Evolutionary conservation across 1,140 invertebrate species (phyloP).

Genomic region (Papilio glaucus): DNA sequence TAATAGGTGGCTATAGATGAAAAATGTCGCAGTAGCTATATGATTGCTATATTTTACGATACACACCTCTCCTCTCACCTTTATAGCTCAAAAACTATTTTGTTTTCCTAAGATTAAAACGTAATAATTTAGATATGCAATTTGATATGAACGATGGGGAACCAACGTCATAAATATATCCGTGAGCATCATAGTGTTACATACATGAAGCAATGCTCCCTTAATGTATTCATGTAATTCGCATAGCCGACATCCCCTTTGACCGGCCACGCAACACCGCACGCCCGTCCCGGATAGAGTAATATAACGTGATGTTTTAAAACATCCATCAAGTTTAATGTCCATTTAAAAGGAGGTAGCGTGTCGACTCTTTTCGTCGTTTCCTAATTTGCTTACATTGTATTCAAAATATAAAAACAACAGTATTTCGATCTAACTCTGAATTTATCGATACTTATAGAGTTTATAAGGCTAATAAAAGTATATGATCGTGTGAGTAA

Average conservation of each 20-base stretch:
- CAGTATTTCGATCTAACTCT: not conserved
- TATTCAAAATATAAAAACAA: slow-evolving; percentile 30
- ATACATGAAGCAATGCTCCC: slow-evolving; percentile 76
- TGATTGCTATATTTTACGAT: too few species aligned
- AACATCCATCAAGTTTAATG: slow-evolving; percentile 82
- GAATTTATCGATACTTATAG: too few species aligned
- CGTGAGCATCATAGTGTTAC: slow-evolving; percentile 80
- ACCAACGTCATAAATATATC: slow-evolving; percentile 81
- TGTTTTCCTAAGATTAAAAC: not conserved
- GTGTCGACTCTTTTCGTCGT: slow-evolving; percentile 60
- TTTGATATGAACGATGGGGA: slow-evolving; percentile 70
- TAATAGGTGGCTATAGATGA: too few species aligned
- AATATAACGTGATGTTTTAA: slow-evolving; percentile 82
- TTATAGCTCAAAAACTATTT: not conserved
- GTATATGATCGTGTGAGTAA: too few species aligned
- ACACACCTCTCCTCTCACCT: too few species aligned
- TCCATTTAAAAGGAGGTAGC: slow-evolving; percentile 77
- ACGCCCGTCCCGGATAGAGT: slow-evolving; percentile 73
- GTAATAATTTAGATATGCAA: slow-evolving; percentile 42
- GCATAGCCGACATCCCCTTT: slow-evolving; percentile 82
- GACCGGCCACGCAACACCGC: slow-evolving; percentile 81
- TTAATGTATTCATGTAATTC: slow-evolving; percentile 84
- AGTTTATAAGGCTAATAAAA: too few species aligned
- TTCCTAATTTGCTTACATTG: slow-evolving; percentile 46
- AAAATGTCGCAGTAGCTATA: not conserved